phyloP scores from a whole-genome alignment of 2,797 vertebrate genomes.

The Propithecus perrieri region DNA sequence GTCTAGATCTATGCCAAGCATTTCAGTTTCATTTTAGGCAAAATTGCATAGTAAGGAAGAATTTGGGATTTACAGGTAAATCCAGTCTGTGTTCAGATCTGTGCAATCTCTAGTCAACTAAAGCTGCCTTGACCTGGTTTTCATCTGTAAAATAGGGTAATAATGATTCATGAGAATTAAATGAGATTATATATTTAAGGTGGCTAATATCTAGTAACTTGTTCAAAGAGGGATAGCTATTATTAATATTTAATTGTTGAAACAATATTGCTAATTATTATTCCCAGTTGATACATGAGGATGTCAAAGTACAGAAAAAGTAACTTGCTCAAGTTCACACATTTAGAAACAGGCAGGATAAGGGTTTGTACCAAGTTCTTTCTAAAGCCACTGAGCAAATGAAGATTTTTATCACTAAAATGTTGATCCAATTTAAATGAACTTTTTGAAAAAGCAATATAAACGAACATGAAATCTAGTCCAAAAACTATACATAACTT shows the following conservation, averaged over 20 bases:
- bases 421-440: not conserved
- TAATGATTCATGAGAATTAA: not conserved
- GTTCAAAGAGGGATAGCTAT: not conserved
- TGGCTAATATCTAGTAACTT: not conserved
- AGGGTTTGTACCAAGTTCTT: not conserved
- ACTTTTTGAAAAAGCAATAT: not conserved
- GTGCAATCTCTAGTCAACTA: not conserved
- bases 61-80: not conserved
- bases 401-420: not conserved
- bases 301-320: not conserved
- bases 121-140: not conserved
- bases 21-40: not conserved
- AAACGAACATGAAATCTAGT: not conserved
- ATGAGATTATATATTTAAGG: not conserved
- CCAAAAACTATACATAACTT: not conserved
- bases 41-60: not conserved
- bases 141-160: not conserved
- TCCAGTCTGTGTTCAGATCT: not conserved
- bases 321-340: not conserved
- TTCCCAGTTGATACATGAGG: not conserved
- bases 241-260: not conserved
- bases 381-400: not conserved
- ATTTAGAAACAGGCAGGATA: not conserved
- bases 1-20: not conserved
- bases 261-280: not conserved